These are phyloP conservation scores for Osmerus eperlanus DNA, from an alignment of 2,113 vertebrate genomes.

Conservation along the genomic window DNA sequence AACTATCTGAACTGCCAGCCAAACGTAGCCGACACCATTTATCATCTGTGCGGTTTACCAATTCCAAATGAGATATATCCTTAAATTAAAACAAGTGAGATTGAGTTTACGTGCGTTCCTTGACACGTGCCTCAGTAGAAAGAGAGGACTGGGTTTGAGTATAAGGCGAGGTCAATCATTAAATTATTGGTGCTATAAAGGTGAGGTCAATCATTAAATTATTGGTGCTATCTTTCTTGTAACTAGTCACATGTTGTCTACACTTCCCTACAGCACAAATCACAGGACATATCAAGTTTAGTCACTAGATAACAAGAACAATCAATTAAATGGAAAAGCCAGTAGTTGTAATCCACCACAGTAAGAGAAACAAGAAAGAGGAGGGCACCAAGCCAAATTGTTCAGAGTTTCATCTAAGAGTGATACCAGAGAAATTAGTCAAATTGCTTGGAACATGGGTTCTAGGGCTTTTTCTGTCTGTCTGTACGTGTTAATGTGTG, in stretches of 20 bases:
- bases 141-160: too few relatives aligned
- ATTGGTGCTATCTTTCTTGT: conserved; percentile 9
- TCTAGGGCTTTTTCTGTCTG: too few relatives aligned
- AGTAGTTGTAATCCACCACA: conserved; percentile 23
- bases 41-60: too few relatives aligned
- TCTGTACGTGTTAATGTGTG: too few relatives aligned
- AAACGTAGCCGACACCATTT: too few relatives aligned
- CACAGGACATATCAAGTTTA: conserved; percentile 8
- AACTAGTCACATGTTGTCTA: not conserved
- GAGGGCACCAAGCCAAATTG: not conserved
- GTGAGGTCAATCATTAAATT: conserved; percentile 34
- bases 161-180: conserved; percentile 33
- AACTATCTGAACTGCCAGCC: too few relatives aligned
- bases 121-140: not conserved
- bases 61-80: too few relatives aligned
- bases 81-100: too few relatives aligned
- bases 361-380: not conserved
- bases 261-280: not conserved
- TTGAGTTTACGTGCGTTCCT: too few relatives aligned
- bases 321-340: not conserved
- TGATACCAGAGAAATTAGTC: not conserved
- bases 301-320: conserved; percentile 22
- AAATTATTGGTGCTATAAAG: not conserved
- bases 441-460: too few relatives aligned
- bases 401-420: not conserved